These are phyloP conservation scores for Fistularia tabacaria DNA, from an alignment of 2,797 vertebrate genomes.

Conservation along the genomic window DNA sequence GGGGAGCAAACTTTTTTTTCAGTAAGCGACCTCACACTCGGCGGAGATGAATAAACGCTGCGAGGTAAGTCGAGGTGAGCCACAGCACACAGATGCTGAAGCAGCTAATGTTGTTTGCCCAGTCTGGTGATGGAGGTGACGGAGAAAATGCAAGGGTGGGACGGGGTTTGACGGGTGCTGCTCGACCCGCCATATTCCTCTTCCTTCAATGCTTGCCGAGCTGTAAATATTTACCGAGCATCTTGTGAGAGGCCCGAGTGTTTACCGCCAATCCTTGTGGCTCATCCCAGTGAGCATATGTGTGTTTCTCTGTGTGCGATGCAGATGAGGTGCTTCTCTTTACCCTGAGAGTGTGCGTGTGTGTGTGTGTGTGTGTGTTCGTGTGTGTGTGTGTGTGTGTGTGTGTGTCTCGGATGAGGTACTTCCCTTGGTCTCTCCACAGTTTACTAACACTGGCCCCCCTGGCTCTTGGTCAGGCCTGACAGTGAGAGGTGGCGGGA, in stretches of 20 bases:
- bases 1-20: too few species aligned
- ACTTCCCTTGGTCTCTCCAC: constrained; percentile 58
- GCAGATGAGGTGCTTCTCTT: constrained; percentile 36
- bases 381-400: constrained; percentile 31
- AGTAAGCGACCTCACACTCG: constrained; percentile 8
- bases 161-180: constrained; percentile 30
- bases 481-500: background rate
- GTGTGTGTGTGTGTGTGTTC: constrained; percentile 24
- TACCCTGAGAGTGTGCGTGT: constrained; percentile 20
- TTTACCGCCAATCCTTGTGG: constrained; percentile 62
- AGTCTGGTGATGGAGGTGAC: constrained; percentile 13
- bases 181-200: constrained; percentile 29
- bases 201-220: constrained; percentile 38
- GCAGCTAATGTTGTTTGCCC: constrained; percentile 41
- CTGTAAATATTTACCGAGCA: constrained; percentile 75
- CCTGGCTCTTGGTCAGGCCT: constrained; percentile 32
- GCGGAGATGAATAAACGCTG: constrained; percentile 14
- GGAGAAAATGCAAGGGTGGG: constrained; percentile 17
- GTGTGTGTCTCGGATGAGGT: constrained; percentile 41
- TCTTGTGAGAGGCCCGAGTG: constrained; percentile 64
- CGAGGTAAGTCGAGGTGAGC: constrained; percentile 29
- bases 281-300: constrained; percentile 26
- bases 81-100: constrained; percentile 29
- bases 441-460: constrained; percentile 58
- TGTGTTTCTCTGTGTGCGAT: constrained; percentile 9